Evolutionary conservation across 92 coral and sea anemone species (phyloP).

Genomic region (Scolanthus callimorphus): DNA sequence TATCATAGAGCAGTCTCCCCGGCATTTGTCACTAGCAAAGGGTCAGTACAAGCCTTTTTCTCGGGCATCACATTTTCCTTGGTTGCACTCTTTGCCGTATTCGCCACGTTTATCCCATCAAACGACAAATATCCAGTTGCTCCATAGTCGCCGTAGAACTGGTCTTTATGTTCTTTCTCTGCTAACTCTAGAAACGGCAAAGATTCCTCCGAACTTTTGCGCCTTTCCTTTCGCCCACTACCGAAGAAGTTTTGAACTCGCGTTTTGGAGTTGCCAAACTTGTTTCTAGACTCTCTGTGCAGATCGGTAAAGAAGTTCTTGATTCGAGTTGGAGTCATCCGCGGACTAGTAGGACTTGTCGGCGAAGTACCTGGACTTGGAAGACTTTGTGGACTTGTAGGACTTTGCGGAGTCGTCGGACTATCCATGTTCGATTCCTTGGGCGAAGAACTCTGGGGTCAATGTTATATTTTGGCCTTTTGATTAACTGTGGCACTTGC

Average conservation of each 20-base stretch:
- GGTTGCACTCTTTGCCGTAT: no score
- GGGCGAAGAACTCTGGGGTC: no score
- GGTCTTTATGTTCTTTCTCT: conserved; percentile 51
- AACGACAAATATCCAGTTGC: no score
- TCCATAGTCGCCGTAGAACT: no score
- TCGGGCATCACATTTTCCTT: neutral
- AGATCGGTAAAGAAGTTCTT: conserved; percentile 59
- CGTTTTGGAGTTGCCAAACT: conserved; percentile 35
- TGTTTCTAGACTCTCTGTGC: conserved; percentile 59
- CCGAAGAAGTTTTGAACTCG: conserved; percentile 43
- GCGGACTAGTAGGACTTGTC: conserved; percentile 30
- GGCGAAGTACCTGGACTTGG: conserved; percentile 5
- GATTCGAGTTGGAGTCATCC: conserved; percentile 37
- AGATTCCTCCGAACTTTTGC: conserved; percentile 25
- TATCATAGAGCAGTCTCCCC: no score
- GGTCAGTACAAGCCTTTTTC: no score
- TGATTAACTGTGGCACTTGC: no score
- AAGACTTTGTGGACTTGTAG: conserved; percentile 8
- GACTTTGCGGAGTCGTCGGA: conserved; percentile 14
- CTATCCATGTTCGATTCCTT: conserved; percentile 4
- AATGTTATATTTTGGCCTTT: no score
- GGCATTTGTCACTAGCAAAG: no score
- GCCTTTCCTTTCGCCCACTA: conserved; percentile 30
- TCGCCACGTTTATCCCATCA: no score
- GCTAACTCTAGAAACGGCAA: conserved; percentile 54